A percentile compares a stretch with the other conserved stretches of the same genome.
Conservation (phyloP, 2,113 vertebrate genomes). For the Entomyzon cyanotis region DNA sequence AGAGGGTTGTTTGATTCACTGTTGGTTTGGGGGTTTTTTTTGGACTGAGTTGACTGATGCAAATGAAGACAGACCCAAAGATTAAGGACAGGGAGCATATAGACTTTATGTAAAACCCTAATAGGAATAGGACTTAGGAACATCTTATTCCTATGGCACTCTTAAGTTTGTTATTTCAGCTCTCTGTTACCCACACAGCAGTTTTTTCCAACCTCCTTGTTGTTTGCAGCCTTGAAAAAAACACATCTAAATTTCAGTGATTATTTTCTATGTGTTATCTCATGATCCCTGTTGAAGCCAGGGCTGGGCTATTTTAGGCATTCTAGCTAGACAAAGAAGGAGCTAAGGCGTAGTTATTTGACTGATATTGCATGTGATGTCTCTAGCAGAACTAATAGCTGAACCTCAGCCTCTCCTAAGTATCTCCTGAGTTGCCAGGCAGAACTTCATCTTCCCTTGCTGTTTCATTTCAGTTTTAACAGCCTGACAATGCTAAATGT, state of each 20-base stretch:
- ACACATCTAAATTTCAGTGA: not conserved
- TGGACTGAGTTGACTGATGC: not conserved
- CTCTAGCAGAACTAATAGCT: slow-evolving; percentile 4
- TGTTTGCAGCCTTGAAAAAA: not conserved
- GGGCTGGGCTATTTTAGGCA: not conserved
- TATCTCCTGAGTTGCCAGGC: not conserved
- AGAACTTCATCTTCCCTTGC: not conserved
- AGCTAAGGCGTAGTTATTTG: not conserved
- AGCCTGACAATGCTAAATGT: not conserved
- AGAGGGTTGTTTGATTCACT: not conserved
- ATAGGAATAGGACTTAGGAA: slow-evolving; percentile 4
- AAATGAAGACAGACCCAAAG: not conserved
- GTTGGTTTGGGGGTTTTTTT: not conserved
- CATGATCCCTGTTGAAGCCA: not conserved
- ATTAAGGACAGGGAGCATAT: not conserved
- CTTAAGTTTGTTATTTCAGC: slow-evolving; percentile 28
- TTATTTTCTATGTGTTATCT: not conserved
- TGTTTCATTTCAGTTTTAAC: not conserved
- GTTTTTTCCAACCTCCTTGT: not conserved
- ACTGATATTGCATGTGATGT: not conserved
- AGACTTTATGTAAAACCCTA: slow-evolving; percentile 15
- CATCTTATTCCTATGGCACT: not conserved
- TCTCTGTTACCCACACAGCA: not conserved
- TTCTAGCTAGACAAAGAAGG: not conserved
- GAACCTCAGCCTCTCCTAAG: not conserved